Conservation (phyloP, 2,888 invertebrate genomes). For the Polydrusus tereticollis region DNA sequence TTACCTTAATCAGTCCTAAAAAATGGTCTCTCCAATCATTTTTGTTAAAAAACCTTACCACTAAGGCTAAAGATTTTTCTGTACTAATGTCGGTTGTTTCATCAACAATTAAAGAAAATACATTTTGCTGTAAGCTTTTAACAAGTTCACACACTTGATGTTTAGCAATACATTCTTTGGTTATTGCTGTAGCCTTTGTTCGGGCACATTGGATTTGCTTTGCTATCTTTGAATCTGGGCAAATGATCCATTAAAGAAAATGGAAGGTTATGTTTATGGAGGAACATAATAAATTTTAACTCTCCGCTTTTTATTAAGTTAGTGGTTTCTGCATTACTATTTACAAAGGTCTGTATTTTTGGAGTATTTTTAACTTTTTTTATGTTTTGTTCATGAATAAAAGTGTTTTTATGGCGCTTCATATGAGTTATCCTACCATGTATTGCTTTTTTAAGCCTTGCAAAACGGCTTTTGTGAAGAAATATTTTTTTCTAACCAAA, state of each 20-base stretch:
- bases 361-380: too few relatives aligned
- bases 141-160: too few relatives aligned
- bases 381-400: too few relatives aligned
- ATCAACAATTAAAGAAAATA: slow-evolving; percentile 53
- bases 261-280: slow-evolving; percentile 52
- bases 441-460: too few relatives aligned
- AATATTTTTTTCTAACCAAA: too few relatives aligned
- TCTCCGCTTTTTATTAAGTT: slow-evolving; percentile 36
- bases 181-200: slow-evolving; percentile 46
- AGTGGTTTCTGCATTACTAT: too few relatives aligned
- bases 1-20: too few relatives aligned
- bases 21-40: slow-evolving; percentile 33
- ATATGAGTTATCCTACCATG: too few relatives aligned
- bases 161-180: neutral
- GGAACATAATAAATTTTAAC: slow-evolving; percentile 48
- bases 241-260: slow-evolving; percentile 51
- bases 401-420: too few relatives aligned
- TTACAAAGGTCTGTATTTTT: too few relatives aligned
- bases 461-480: too few relatives aligned
- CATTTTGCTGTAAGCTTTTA: neutral
- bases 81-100: slow-evolving; percentile 55
- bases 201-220: slow-evolving; percentile 44
- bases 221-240: slow-evolving; percentile 49
- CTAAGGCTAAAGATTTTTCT: too few relatives aligned
- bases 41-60: slow-evolving; percentile 22